Percentiles rank a stretch among this genome's conserved stretches.
Conservation (phyloP, 2,888 invertebrate genomes). For the Agrochola circellaris region DNA sequence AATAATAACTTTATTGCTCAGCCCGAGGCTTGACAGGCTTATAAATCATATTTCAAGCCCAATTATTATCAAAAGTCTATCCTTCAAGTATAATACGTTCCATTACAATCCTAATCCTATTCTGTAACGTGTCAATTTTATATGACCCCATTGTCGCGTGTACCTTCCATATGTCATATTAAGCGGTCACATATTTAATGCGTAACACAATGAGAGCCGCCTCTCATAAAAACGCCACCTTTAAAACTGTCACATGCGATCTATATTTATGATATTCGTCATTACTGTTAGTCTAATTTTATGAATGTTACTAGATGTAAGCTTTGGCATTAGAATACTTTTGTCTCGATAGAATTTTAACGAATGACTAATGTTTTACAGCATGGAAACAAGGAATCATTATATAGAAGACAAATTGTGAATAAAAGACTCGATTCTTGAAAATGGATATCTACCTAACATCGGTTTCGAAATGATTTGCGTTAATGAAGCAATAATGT, state of each 20-base stretch:
- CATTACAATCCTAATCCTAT: constrained; percentile 87
- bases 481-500: constrained; percentile 41
- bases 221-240: constrained; percentile 66
- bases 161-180: constrained; percentile 86
- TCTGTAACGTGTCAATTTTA: constrained; percentile 87
- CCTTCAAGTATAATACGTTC: constrained; percentile 81
- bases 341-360: constrained; percentile 58
- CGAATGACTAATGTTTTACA: constrained; percentile 46
- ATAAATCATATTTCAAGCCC: constrained; percentile 87
- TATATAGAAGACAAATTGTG: constrained; percentile 7
- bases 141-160: constrained; percentile 83
- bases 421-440: constrained; percentile 2
- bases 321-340: constrained; percentile 57
- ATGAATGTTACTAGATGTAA: constrained; percentile 71
- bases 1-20: constrained; percentile 75
- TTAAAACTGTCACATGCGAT: constrained; percentile 75
- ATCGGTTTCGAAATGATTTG: constrained; percentile 33
- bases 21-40: constrained; percentile 77
- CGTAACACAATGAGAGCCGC: constrained; percentile 64
- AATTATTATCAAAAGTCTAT: constrained; percentile 87
- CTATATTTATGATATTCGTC: constrained; percentile 87
- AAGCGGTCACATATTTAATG: constrained; percentile 84
- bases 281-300: constrained; percentile 84
- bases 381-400: constrained; percentile 14
- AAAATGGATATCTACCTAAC: constrained; percentile 9